phyloP scores from a whole-genome alignment of 1,140 invertebrate species.

The Acarapis woodi region DNA sequence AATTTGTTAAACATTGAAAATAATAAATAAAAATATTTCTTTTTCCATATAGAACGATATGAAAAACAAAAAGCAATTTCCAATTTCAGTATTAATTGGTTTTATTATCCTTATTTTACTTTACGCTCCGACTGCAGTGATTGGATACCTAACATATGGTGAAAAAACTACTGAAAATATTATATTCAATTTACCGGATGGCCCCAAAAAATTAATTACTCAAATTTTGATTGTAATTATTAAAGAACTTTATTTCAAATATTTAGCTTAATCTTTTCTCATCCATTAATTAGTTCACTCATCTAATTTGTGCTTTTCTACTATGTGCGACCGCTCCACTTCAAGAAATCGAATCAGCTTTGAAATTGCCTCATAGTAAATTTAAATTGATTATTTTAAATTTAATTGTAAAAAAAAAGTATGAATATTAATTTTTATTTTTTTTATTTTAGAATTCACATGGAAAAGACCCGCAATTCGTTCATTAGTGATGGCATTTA shows the following conservation, averaged over 20 bases:
- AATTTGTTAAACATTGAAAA: too few species aligned
- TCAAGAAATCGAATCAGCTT: conserved; percentile 33
- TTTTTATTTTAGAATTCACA: conserved; percentile 34
- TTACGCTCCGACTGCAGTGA: conserved; percentile 24
- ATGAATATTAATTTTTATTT: not conserved
- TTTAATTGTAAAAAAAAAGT: not conserved
- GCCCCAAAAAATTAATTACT: conserved; percentile 22
- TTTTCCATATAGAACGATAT: too few species aligned
- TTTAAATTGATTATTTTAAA: conserved; percentile 16
- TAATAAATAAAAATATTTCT: too few species aligned
- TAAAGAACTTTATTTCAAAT: too few species aligned
- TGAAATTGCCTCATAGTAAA: conserved; percentile 28
- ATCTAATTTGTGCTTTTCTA: conserved; percentile 29
- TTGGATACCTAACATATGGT: conserved; percentile 28
- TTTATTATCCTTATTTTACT: conserved; percentile 24
- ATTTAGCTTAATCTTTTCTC: too few species aligned
- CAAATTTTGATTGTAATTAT: conserved; percentile 28
- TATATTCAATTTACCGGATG: conserved; percentile 20
- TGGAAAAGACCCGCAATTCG: conserved; percentile 38
- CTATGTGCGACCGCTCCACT: conserved; percentile 31
- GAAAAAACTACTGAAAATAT: conserved; percentile 24
- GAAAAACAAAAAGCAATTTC: conserved; percentile 25
- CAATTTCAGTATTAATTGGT: conserved; percentile 21
- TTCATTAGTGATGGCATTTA: conserved; percentile 32
- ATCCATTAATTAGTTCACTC: too few species aligned